phyloP scores from a whole-genome alignment of 2,797 vertebrate species.

The Poecilia gillii region DNA sequence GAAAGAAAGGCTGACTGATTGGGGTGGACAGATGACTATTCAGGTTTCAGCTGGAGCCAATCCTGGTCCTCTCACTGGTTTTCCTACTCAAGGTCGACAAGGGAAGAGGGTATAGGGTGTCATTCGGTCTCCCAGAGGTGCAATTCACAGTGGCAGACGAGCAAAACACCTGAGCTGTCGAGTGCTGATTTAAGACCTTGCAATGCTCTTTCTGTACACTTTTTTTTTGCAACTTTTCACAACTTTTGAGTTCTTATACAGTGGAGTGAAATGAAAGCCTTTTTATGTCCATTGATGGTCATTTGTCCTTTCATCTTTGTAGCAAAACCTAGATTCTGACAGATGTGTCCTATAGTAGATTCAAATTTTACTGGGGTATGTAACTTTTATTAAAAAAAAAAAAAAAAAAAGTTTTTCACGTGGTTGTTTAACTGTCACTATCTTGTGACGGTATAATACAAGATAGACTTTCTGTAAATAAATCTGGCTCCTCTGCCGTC shows the following conservation, averaged over 20 bases:
- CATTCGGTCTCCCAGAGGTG: slow-evolving; percentile 55
- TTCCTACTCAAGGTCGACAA: slow-evolving; percentile 63
- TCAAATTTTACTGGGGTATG: background rate
- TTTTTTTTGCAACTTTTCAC: slow-evolving; percentile 41
- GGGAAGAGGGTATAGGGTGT: slow-evolving; percentile 56
- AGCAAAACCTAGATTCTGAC: background rate
- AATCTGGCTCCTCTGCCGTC: no score
- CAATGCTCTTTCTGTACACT: slow-evolving; percentile 27
- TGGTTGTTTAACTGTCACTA: no score
- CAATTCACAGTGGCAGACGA: slow-evolving; percentile 65
- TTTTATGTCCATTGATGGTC: background rate
- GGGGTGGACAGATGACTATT: slow-evolving; percentile 73
- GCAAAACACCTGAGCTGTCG: slow-evolving; percentile 60
- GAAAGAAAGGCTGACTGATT: slow-evolving; percentile 65
- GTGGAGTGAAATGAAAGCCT: background rate
- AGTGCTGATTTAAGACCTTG: slow-evolving; percentile 57
- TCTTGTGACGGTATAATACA: no score
- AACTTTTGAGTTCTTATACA: slow-evolving; percentile 2
- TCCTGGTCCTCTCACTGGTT: slow-evolving; percentile 50
- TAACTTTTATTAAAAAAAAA: no score
- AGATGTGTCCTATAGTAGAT: background rate
- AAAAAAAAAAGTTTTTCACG: no score
- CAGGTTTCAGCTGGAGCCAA: slow-evolving; percentile 67
- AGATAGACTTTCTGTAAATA: no score
- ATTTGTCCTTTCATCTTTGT: background rate